Evolutionary conservation across 2,888 invertebrate genomes (phyloP), one percentile per base, ranked within the genome.

Genomic region (Alloplasta piceator): DNA sequence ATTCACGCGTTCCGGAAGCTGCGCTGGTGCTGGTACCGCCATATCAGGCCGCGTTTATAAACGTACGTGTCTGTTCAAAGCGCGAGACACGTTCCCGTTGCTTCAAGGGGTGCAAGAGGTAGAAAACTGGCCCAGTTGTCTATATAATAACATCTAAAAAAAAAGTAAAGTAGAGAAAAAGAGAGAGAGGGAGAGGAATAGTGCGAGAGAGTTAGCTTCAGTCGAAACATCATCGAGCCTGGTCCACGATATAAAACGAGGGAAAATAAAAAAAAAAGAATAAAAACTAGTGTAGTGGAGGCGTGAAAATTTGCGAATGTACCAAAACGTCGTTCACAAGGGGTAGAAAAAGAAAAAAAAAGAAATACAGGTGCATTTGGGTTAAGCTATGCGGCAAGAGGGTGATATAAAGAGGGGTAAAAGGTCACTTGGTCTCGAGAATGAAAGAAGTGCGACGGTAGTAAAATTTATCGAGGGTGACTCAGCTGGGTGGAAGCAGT

Each of bases 401-500:
- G 9, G 58, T 52, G 14, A 38, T 58, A 4, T 58, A 58, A 2
- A 58, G 38, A 58, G 38, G 36, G 38, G 58, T 38, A 38, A 58
- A 58, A 10, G 58, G 58, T 58, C 38, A 58, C 38, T 58, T n/a
- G 38, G 14, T n/a, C 38, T 58, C 38, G 38, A 38, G 58, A 38
- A 58, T 26, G 55, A 16, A n/a, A 58, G 58, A 38, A 58, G 58
- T n/a, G 58, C 36, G n/a, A n/a, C 10, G 36, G 58, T 58, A 58
- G 58, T 58, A 58, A 58, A 58, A 58, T 58, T 58, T 58, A 58
- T 58, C 58, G 58, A 38, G 58, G 58, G 58, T 58, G 38, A 58
- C 36, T 58, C 38, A 38, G 26, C 36, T 36, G 58, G 14, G 7
- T 52, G 14, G 26, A 38, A 38, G 58, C 58, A 58, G n/a, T 58